Evolutionary conservation across 2,113 vertebrate genomes (phyloP).

Genomic region (Sinocyclocheilus maitianheensis): DNA sequence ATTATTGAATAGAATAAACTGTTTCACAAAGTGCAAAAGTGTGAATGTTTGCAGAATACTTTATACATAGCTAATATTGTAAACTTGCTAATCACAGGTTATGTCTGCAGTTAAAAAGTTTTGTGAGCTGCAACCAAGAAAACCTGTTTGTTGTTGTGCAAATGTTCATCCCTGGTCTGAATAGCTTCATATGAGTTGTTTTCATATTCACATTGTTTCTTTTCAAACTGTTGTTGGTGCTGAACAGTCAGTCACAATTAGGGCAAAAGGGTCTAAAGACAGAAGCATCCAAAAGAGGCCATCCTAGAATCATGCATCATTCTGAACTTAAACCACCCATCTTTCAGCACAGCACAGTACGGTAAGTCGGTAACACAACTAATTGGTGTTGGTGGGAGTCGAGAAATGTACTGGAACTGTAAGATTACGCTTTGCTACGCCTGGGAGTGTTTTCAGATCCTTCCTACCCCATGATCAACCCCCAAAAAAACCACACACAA

Average conservation of each 20-base stretch:
- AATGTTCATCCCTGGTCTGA: neutral
- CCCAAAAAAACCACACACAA: neutral
- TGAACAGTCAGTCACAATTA: neutral
- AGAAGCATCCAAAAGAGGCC: neutral
- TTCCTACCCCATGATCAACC: conserved; percentile 8
- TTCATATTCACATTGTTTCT: neutral
- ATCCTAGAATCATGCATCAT: conserved; percentile 9
- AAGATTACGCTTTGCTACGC: conserved; percentile 2
- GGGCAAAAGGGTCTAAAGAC: neutral
- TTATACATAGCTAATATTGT: no score
- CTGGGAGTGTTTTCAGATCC: conserved; percentile 34
- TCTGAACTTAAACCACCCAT: neutral
- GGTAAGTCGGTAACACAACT: conserved; percentile 1
- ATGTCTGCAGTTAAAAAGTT: neutral
- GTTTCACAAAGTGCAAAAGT: no score
- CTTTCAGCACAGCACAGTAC: neutral
- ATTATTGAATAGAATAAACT: no score
- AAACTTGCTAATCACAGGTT: neutral
- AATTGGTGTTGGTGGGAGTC: conserved; percentile 48
- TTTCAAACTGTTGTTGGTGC: neutral
- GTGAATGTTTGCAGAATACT: no score
- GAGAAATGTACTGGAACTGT: conserved; percentile 44
- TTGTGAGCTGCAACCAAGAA: neutral
- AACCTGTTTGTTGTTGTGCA: neutral
- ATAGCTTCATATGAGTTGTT: neutral